phyloP scores from a whole-genome alignment of 2,113 vertebrate species.

The Dryoscopus gambensis region DNA sequence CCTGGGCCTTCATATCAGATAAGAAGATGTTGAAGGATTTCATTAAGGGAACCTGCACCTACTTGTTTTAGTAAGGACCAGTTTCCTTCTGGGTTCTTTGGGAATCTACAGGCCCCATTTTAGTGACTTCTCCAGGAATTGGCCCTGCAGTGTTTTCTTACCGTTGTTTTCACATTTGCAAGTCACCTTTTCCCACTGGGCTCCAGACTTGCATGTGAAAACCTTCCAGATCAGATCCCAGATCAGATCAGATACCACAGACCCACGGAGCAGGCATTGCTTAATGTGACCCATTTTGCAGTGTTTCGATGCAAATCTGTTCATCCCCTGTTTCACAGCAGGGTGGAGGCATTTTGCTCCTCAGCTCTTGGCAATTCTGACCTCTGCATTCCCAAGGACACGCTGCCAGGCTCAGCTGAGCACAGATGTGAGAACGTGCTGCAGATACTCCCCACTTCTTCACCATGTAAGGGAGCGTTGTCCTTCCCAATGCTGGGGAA shows the following conservation, averaged over 20 bases:
- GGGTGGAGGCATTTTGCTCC: conserved; percentile 27
- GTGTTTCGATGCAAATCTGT: not conserved
- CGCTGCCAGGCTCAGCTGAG: conserved; percentile 17
- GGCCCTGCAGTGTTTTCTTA: not conserved
- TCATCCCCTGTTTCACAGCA: conserved; percentile 6
- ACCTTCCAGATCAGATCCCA: not conserved
- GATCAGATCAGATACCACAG: not conserved
- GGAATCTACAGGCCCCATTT: not conserved
- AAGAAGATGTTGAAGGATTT: not conserved
- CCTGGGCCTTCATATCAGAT: not conserved
- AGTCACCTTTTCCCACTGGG: not conserved
- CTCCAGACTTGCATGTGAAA: not conserved
- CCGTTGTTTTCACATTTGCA: not conserved
- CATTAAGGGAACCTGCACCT: not conserved
- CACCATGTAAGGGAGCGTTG: conserved; percentile 14
- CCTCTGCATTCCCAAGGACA: not conserved
- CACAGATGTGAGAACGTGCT: conserved; percentile 21
- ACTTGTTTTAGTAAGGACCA: not conserved
- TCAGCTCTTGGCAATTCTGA: not conserved
- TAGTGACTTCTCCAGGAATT: not conserved
- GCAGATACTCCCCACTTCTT: conserved; percentile 47
- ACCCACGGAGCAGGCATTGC: not conserved
- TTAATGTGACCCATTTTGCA: not conserved
- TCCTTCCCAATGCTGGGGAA: conserved; percentile 1
- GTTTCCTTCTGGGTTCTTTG: not conserved